Conservation (phyloP, 2,797 vertebrate genomes). For the Gila robusta region DNA sequence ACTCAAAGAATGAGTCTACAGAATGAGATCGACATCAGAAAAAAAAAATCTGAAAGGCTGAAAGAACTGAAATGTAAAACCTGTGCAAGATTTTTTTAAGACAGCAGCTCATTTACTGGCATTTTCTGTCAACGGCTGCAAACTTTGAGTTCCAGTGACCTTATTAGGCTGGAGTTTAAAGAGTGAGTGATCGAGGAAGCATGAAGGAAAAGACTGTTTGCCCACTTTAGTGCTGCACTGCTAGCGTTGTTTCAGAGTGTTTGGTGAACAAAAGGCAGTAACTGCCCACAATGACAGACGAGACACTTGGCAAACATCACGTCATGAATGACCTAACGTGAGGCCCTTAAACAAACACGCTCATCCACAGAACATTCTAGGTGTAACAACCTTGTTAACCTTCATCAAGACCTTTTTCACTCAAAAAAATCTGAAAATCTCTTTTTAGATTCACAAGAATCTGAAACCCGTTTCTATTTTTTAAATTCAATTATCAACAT, state of each 20-base stretch:
- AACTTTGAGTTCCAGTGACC: not conserved
- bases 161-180: slow-evolving; percentile 21
- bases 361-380: slow-evolving; percentile 10
- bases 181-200: not conserved
- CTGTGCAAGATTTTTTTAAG: not conserved
- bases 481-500: not conserved
- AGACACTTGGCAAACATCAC: slow-evolving; percentile 56
- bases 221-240: not conserved
- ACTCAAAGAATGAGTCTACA: not conserved
- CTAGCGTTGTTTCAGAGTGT: not conserved
- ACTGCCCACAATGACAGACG: slow-evolving; percentile 48
- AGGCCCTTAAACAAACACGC: slow-evolving; percentile 37
- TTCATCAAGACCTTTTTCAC: not conserved
- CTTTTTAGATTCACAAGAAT: not conserved
- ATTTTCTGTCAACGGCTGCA: not conserved
- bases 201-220: slow-evolving; percentile 29
- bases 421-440: not conserved
- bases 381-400: not conserved
- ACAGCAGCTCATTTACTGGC: not conserved
- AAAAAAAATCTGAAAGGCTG: not conserved
- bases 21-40: not conserved
- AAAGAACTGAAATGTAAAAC: not conserved
- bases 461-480: not conserved
- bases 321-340: slow-evolving; percentile 8
- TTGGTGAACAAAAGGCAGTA: slow-evolving; percentile 50